Evolutionary conservation across 2,888 invertebrate genomes (phyloP).

Genomic region (Agrotis clavis): DNA sequence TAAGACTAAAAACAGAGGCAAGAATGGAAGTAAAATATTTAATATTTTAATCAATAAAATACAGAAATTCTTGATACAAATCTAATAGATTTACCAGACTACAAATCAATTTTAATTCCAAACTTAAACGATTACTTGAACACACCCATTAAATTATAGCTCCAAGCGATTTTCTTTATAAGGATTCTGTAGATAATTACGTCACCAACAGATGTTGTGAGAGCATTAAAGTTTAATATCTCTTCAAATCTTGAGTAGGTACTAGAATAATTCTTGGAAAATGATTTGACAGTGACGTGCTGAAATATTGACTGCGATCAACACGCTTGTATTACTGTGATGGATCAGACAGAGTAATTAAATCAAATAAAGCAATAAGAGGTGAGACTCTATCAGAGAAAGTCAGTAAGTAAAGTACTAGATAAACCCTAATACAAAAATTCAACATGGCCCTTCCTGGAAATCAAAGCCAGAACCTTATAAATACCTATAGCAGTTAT

Average conservation of each 20-base stretch:
- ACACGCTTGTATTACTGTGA: no score
- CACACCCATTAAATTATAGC: conserved; percentile 30
- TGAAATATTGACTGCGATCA: background rate
- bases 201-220: conserved; percentile 25
- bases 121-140: conserved; percentile 14
- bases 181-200: conserved; percentile 34
- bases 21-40: background rate
- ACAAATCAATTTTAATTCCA: conserved; percentile 27
- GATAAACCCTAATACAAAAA: no score
- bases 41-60: conserved; percentile 1
- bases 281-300: background rate
- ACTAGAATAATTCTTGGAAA: conserved; percentile 15
- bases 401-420: background rate
- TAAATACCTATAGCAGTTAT: no score
- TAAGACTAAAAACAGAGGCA: no score
- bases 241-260: conserved; percentile 14
- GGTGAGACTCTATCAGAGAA: background rate
- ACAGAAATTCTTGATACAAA: background rate
- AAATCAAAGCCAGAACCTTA: background rate
- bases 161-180: conserved; percentile 39
- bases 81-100: background rate
- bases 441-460: background rate
- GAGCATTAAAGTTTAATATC: conserved; percentile 15
- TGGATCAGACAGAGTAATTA: background rate
- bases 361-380: background rate